phyloP scores from a whole-genome alignment of 2,113 vertebrate genomes.

The Pogonocichla stellata region DNA sequence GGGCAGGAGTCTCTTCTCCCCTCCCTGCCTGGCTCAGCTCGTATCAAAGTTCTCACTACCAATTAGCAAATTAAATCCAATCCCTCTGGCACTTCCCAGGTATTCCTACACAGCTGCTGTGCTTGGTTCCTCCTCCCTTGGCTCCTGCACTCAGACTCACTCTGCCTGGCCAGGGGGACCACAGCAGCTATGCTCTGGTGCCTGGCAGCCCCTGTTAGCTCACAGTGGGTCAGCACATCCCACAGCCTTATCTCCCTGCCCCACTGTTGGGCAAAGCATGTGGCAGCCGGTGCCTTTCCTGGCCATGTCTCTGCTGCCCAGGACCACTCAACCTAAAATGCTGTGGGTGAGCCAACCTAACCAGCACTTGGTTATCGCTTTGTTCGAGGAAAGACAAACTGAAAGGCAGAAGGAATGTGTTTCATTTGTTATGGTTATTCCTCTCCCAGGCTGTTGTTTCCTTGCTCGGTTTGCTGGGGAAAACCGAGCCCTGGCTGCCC shows the following conservation, averaged over 20 bases:
- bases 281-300: rapidly evolving
- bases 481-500: neutral
- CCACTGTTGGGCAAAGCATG: neutral
- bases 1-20: neutral
- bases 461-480: neutral
- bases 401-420: neutral
- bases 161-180: neutral
- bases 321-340: neutral
- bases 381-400: neutral
- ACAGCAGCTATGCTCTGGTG: rapidly evolving
- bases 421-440: neutral
- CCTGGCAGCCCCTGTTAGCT: rapidly evolving
- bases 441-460: neutral
- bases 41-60: neutral
- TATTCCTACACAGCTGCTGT: neutral
- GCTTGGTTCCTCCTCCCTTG: neutral
- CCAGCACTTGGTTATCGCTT: rapidly evolving
- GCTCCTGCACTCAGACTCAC: rapidly evolving
- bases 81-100: neutral
- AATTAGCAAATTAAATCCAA: neutral
- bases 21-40: neutral
- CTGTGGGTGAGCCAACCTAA: neutral
- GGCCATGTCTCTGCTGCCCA: neutral
- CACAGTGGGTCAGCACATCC: neutral
- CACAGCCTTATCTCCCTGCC: rapidly evolving